Percentiles rank a stretch among this genome's conserved stretches.
Evolutionary conservation across 1,140 invertebrate species (phyloP).

Genomic region (Aplysia californica): DNA sequence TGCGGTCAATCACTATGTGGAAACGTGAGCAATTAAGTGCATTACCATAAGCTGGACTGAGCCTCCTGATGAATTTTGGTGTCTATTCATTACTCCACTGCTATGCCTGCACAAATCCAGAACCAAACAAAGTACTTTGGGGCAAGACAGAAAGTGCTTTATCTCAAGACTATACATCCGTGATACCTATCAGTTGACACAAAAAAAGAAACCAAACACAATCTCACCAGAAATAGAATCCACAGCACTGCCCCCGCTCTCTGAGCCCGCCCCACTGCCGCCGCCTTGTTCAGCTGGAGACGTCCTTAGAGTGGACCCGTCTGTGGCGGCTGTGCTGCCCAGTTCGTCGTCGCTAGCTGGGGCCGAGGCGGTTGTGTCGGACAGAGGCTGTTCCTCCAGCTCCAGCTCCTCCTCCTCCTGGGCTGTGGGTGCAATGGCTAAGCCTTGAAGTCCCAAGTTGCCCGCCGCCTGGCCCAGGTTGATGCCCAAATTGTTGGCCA

Average conservation of each 20-base stretch:
- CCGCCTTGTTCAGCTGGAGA: slow-evolving; percentile 83
- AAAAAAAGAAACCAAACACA: not conserved
- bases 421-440: not conserved
- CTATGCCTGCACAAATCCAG: too few species aligned
- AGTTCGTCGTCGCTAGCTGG: slow-evolving; percentile 92
- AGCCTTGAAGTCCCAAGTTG: slow-evolving; percentile 10
- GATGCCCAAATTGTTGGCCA: slow-evolving; percentile 24
- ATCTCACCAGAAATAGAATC: slow-evolving; percentile 89
- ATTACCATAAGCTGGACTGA: too few species aligned
- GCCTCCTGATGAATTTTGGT: too few species aligned
- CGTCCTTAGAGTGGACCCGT: slow-evolving; percentile 89
- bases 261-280: slow-evolving; percentile 72
- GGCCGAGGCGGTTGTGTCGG: slow-evolving; percentile 84
- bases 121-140: too few species aligned
- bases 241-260: slow-evolving; percentile 86
- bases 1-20: too few species aligned
- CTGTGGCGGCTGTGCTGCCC: slow-evolving; percentile 90
- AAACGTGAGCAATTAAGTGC: too few species aligned
- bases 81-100: too few species aligned
- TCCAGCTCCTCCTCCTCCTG: slow-evolving; percentile 32
- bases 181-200: too few species aligned
- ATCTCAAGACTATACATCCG: too few species aligned
- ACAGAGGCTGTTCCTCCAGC: slow-evolving; percentile 64
- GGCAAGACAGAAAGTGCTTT: too few species aligned
- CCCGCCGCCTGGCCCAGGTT: slow-evolving; percentile 12